These are phyloP conservation scores for Drosophila incognita DNA, from an alignment of 2,888 invertebrate genomes.

Conservation along the genomic window DNA sequence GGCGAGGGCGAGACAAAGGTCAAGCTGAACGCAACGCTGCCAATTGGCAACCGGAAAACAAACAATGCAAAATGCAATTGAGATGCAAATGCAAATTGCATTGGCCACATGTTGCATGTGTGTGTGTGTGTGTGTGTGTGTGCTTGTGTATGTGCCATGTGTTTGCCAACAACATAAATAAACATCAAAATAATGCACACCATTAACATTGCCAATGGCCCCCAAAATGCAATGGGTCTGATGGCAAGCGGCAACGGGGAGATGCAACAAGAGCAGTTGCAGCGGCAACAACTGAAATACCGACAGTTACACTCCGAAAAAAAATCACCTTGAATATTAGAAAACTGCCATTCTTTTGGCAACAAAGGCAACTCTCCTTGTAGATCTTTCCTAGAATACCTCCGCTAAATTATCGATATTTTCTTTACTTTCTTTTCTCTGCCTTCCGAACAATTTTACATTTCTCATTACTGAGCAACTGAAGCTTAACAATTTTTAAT, in stretches of 20 bases:
- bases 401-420: neutral
- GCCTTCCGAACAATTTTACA: neutral
- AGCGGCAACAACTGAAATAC: slow-evolving; percentile 7
- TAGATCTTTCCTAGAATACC: too few relatives aligned
- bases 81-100: slow-evolving; percentile 80
- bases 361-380: too few relatives aligned
- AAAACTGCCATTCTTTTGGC: neutral
- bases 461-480: neutral
- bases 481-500: neutral
- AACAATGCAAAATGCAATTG: slow-evolving; percentile 79
- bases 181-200: slow-evolving; percentile 80
- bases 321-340: neutral
- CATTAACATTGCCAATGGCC: slow-evolving; percentile 81
- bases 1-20: slow-evolving; percentile 71
- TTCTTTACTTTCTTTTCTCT: neutral
- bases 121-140: slow-evolving; percentile 32
- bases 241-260: slow-evolving; percentile 11
- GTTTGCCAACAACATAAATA: slow-evolving; percentile 77
- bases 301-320: slow-evolving; percentile 13
- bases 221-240: slow-evolving; percentile 60
- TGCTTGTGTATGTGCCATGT: slow-evolving; percentile 19
- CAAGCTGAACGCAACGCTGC: slow-evolving; percentile 60
- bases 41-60: slow-evolving; percentile 47
- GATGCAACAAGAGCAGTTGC: slow-evolving; percentile 16
- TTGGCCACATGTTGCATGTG: slow-evolving; percentile 66